Percentiles rank a stretch among this genome's conserved stretches.
Evolutionary conservation across 2,113 vertebrate species (phyloP).

Genomic region (Tor tambroides): DNA sequence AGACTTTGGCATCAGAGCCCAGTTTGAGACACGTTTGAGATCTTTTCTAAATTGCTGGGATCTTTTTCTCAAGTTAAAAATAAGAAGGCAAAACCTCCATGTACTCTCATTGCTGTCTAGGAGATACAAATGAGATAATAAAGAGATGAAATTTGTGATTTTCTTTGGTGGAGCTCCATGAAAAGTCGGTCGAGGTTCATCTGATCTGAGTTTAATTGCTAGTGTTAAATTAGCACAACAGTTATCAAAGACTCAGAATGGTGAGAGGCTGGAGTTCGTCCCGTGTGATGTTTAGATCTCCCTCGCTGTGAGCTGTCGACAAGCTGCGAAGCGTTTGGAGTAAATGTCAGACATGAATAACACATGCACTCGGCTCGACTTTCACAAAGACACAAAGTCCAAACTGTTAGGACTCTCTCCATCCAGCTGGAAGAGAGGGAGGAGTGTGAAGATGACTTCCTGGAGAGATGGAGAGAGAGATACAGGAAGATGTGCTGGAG

Average conservation of each 20-base stretch:
- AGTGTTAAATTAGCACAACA: neutral
- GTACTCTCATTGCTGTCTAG: neutral
- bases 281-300: constrained; percentile 66
- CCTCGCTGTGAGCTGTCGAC: constrained; percentile 65
- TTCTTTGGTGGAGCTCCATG: neutral
- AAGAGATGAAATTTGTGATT: neutral
- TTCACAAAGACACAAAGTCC: constrained; percentile 71
- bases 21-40: neutral
- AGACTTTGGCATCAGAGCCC: neutral
- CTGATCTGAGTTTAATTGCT: neutral
- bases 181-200: neutral
- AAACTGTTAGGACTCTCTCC: constrained; percentile 47
- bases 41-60: neutral
- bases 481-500: neutral
- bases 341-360: constrained; percentile 77
- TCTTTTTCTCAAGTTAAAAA: neutral
- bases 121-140: neutral
- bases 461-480: constrained; percentile 51
- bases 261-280: constrained; percentile 44
- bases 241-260: neutral
- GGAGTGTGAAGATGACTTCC: constrained; percentile 16
- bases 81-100: neutral
- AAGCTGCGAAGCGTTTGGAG: constrained; percentile 68
- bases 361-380: constrained; percentile 68
- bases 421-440: constrained; percentile 60